Base-by-base conservation (phyloP, 1,140 invertebrate genomes). In the Drosophila athabasca region DNA sequence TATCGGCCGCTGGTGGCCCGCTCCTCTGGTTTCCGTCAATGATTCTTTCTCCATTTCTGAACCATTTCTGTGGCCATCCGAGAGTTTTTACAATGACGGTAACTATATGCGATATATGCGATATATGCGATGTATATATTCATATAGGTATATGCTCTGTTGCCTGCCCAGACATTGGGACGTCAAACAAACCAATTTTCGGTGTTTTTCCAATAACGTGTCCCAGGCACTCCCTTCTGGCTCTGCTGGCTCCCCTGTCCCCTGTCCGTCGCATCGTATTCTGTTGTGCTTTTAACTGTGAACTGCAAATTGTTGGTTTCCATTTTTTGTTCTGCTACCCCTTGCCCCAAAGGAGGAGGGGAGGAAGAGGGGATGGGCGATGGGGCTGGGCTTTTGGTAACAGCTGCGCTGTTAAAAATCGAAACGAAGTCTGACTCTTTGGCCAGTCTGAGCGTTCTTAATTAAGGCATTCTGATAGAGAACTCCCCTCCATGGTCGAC, bases 101-200 rank as follows among this genome's bases (percentile, higher is more conserved):
- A 62, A 62, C 69, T 75, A 76, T 45, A 54, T 60, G 44, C 45
- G 52, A 73, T 67, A 57, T 57, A 50, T 62, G 35, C 53, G 55
- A 65, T 49, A 64, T 64, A 64, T n/a, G 11, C 29, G 17, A 0
- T 19, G 17, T 19, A 35, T 66, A 59, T 73, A 49, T 62, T 49
- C 9, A 19, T 48, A 11, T 61, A 17, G 19, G 29, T 24, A 17
- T 15, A 22, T 22, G 39, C 26, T 22, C 35, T 74, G 69, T 49
- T 74, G 65, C 70, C 76, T 66, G 62, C 46, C 61, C 82, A 87
- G 82, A 88, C 83, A 82, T 87, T 66, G 74, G 73, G 76, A 66
- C 82, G 72, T 87, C 82, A 85, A 85, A 85, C 82, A 85, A 85
- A 85, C 82, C 82, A 87, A 87, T 85, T 85, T 85, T 87, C 78